These are phyloP conservation scores for Axinella damicornis DNA, from an alignment of 37 sponge, comb jelly and placozoan genomes.

Conservation along the genomic window DNA sequence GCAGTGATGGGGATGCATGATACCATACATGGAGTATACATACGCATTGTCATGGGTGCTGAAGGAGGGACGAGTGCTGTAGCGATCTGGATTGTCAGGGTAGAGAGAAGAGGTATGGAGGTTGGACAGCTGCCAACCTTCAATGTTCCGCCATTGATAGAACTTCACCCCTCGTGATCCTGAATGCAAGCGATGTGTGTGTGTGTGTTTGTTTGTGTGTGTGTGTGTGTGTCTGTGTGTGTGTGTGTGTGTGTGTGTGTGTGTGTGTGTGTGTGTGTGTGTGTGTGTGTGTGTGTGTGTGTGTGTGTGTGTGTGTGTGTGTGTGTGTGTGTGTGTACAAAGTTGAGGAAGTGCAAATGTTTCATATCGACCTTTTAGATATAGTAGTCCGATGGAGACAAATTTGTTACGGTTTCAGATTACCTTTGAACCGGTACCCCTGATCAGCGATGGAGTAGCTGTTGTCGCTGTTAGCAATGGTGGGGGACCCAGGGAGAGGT, in stretches of 20 bases:
- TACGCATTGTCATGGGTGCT: background rate
- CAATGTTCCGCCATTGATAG: constrained; percentile 26
- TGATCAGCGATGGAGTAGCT: constrained; percentile 30
- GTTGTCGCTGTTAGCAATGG: constrained; percentile 23
- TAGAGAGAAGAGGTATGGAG: constrained; percentile 26
- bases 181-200: background rate
- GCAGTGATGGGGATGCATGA: no score
- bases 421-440: constrained; percentile 74
- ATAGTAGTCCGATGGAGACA: no score
- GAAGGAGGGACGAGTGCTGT: constrained; percentile 38
- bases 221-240: no score
- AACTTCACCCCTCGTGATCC: constrained; percentile 54
- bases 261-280: no score
- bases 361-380: no score
- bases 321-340: no score
- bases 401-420: no score
- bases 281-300: no score
- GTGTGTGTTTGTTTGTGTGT: no score
- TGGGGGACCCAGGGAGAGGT: constrained; percentile 23
- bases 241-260: background rate
- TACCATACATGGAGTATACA: background rate
- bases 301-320: no score
- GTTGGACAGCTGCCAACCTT: background rate
- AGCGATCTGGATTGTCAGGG: constrained; percentile 48
- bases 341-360: no score